A percentile compares a stretch with the other conserved stretches of the same genome.
phyloP scores from a whole-genome alignment of 1,140 invertebrate species.

The Bursaphelenchus mucronatus region DNA sequence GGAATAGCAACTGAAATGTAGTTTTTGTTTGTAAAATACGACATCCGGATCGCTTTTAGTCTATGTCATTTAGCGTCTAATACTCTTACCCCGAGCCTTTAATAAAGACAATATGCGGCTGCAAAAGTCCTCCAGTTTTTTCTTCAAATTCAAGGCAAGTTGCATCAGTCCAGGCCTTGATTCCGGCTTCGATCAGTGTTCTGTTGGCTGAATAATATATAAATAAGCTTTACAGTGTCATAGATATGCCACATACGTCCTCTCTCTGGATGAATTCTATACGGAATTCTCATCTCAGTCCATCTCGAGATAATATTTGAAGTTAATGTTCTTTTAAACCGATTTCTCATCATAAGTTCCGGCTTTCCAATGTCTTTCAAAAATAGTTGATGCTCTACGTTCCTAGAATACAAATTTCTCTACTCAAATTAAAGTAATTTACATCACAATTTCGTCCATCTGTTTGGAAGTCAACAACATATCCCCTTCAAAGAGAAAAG shows the following conservation, averaged over 20 bases:
- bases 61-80: background rate
- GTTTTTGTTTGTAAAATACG: background rate
- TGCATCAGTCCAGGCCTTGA: conserved; percentile 13
- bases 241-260: conserved; percentile 22
- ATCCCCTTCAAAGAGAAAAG: conserved; percentile 40
- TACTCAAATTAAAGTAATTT: conserved; percentile 1
- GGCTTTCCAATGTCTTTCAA: conserved; percentile 22
- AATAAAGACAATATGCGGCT: conserved; percentile 20
- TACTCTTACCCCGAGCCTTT: conserved; percentile 24
- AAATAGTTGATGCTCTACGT: conserved; percentile 30
- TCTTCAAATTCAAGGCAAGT: conserved; percentile 31
- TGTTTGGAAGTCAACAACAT: conserved; percentile 29
- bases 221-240: background rate
- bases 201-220: conserved; percentile 24
- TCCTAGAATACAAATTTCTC: conserved; percentile 15
- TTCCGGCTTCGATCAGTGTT: conserved; percentile 18
- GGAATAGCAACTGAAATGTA: conserved; percentile 33
- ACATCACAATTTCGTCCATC: conserved; percentile 31
- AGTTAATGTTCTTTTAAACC: conserved; percentile 25
- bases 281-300: conserved; percentile 31
- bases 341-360: conserved; percentile 20
- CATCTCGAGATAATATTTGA: conserved; percentile 23
- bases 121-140: background rate
- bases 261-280: conserved; percentile 11
- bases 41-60: background rate